Evolutionary conservation across 2,797 vertebrate genomes (phyloP).

Genomic region (Chelon labrosus): DNA sequence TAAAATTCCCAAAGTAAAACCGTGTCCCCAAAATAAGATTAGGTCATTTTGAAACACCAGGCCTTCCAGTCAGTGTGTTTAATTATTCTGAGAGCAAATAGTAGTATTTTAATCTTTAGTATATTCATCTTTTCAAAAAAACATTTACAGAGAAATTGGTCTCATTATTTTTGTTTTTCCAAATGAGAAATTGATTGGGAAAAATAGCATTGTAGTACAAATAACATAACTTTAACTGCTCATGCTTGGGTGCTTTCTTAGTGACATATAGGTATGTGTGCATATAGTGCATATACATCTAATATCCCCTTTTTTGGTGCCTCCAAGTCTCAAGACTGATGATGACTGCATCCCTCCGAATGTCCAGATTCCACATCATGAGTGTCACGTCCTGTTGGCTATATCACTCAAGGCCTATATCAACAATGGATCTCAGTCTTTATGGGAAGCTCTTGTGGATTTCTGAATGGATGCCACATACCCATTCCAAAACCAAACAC

Average conservation of each 20-base stretch:
- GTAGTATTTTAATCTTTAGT: neutral
- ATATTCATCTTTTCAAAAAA: conserved; percentile 32
- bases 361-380: conserved; percentile 75
- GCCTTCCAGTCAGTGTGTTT: conserved; percentile 24
- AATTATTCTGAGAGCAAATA: conserved; percentile 28
- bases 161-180: conserved; percentile 14
- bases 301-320: conserved; percentile 16
- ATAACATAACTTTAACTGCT: neutral
- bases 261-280: conserved; percentile 20
- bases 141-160: conserved; percentile 9
- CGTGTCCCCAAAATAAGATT: conserved; percentile 30
- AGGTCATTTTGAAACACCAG: conserved; percentile 44
- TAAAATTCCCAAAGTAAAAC: conserved; percentile 44
- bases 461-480: conserved; percentile 71
- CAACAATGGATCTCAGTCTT: conserved; percentile 76
- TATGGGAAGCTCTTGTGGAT: conserved; percentile 62
- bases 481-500: conserved; percentile 81
- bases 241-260: neutral
- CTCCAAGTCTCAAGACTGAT: conserved; percentile 46
- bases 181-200: neutral
- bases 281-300: neutral
- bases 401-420: conserved; percentile 64
- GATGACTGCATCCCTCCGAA: conserved; percentile 65
- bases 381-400: conserved; percentile 71
- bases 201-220: neutral